phyloP scores from a whole-genome alignment of 1,140 invertebrate genomes.

The Thaumetopoea pityocampa region DNA sequence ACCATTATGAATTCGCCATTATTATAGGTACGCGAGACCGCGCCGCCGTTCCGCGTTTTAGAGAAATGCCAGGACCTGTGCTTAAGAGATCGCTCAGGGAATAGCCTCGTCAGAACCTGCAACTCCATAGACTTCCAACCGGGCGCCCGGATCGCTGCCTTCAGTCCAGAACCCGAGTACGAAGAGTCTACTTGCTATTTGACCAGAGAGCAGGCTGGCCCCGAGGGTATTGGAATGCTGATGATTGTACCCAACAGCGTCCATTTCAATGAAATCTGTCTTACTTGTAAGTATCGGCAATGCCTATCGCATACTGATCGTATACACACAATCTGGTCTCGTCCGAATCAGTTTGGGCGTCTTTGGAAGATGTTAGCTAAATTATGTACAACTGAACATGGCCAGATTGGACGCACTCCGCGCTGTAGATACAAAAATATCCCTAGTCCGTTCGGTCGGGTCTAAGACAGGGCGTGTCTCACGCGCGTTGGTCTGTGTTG shows the following conservation, averaged over 20 bases:
- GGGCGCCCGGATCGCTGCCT: conserved; percentile 87
- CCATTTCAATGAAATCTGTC: conserved; percentile 92
- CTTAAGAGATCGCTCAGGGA: conserved; percentile 86
- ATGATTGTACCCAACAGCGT: conserved; percentile 91
- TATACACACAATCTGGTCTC: no score
- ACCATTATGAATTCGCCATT: conserved; percentile 17
- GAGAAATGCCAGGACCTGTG: conserved; percentile 92
- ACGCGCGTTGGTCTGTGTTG: no score
- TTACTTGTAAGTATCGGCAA: conserved; percentile 84
- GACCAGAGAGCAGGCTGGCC: conserved; percentile 87
- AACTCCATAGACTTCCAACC: conserved; percentile 94
- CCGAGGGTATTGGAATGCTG: conserved; percentile 90
- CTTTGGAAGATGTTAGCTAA: no score
- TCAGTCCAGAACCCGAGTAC: conserved; percentile 88
- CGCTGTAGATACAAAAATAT: no score
- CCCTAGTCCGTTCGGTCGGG: no score
- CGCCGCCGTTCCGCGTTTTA: conserved; percentile 88
- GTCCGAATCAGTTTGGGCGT: no score
- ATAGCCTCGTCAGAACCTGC: conserved; percentile 88
- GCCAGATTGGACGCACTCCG: no score
- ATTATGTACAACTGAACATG: no score
- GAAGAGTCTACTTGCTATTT: conserved; percentile 94
- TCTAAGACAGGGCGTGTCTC: no score
- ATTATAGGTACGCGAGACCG: conserved; percentile 83
- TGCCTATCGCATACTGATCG: no score